Base-by-base conservation (phyloP, 2,797 vertebrate genomes). In the Phataginus tetradactyla region DNA sequence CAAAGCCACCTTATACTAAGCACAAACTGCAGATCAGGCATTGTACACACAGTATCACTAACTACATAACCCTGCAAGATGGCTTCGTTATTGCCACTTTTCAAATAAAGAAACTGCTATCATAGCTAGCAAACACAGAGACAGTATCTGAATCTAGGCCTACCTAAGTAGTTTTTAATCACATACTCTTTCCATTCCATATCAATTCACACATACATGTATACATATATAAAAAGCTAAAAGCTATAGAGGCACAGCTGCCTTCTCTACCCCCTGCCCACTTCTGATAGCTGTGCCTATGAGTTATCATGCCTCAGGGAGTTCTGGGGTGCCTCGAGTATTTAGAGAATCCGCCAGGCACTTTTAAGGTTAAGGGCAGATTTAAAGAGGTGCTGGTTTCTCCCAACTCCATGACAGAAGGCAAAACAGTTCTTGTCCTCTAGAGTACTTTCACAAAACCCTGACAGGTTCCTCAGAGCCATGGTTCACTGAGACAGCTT, bases 381-480 rank as follows among this genome's bases (percentile, higher is more conserved):
- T 68, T 68, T 83, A 72, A 93, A 92, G 57, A 68, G 77, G 34
- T 69, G 74, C 83, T 91, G 39, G 29, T 53, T 77, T 84, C 42
- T 85, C 72, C 68, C 91, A 20, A 32, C 69, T 77, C 94, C 63
- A 57, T 15, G 78, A 78, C 20, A 53, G 45, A 92, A 95, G 49
- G n/a, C 20, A 66, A 14, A 75, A 89, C 1, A 57, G 45, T 89
- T 83, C 57, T 75, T 84, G 12, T 91, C 69, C 39, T 95, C 74
- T 74, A 78, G 21, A 63, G 79, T 34, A 68, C 75, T 84, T 91
- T 90, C 75, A 63, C 20, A 92, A 71, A 86, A 37, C 55, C 49
- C 17, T 72, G 78, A 74, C 15, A 93, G 92, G 92, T 71, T 95
- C 61, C 72, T 95, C 81, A 80, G 23, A 96, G 75, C 20, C 53